Evolutionary conservation across 2,888 invertebrate genomes (phyloP).

Genomic region (Pachydiplax longipennis): DNA sequence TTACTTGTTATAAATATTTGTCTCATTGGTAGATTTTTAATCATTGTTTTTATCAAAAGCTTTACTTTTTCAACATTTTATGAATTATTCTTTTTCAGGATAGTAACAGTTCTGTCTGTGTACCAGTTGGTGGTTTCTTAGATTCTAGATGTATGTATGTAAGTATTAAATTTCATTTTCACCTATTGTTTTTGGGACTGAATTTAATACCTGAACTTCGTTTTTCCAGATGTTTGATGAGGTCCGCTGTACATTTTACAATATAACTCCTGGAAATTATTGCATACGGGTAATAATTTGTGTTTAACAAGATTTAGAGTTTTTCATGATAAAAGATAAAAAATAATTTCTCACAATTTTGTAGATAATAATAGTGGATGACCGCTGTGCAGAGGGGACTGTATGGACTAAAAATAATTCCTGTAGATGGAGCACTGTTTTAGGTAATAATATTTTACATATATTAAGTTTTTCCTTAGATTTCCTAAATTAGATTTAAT

Average conservation of each 20-base stretch:
- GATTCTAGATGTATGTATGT: too few relatives aligned
- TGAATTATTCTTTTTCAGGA: too few relatives aligned
- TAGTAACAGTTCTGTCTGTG: too few relatives aligned
- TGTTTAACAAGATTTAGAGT: background rate
- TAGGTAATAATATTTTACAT: background rate
- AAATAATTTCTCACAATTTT: background rate
- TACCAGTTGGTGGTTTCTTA: too few relatives aligned
- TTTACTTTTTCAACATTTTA: too few relatives aligned
- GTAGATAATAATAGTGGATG: background rate
- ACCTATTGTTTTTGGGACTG: background rate
- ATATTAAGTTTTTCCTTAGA: too few relatives aligned
- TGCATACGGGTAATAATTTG: slow-evolving; percentile 10
- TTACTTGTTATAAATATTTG: too few relatives aligned
- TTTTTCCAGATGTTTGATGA: background rate
- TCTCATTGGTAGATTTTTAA: too few relatives aligned
- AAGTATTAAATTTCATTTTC: too few relatives aligned
- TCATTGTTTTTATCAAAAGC: too few relatives aligned
- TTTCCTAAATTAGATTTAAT: too few relatives aligned
- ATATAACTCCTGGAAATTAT: slow-evolving; percentile 18
- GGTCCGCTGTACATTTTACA: slow-evolving; percentile 3
- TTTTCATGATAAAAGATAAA: background rate
- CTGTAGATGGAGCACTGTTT: slow-evolving; percentile 2
- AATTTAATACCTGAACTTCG: background rate
- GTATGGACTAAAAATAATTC: background rate
- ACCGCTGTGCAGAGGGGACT: background rate